A percentile compares a stretch with the other conserved stretches of the same genome.
These are phyloP conservation scores for Lottia scabra DNA, from an alignment of 2,888 invertebrate species.

Conservation along the genomic window DNA sequence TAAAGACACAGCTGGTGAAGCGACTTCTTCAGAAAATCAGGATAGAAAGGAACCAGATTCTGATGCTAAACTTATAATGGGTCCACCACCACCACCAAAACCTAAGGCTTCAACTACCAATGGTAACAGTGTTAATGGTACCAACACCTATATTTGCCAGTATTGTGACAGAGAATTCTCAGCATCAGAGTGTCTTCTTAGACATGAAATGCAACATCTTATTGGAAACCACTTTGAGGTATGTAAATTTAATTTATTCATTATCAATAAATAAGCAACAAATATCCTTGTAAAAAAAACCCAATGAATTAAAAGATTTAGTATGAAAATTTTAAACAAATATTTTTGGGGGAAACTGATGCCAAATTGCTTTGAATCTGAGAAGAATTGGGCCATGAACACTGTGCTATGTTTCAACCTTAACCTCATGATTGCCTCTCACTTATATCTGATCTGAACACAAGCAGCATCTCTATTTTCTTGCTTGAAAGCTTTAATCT, in stretches of 20 bases:
- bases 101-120: not conserved
- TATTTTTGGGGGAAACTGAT: too few relatives aligned
- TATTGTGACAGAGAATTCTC: conserved; percentile 63
- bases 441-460: too few relatives aligned
- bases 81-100: not conserved
- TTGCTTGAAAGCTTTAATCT: too few relatives aligned
- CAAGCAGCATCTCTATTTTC: too few relatives aligned
- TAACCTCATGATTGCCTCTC: too few relatives aligned
- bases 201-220: conserved; percentile 64
- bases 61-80: not conserved
- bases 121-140: conserved; percentile 7
- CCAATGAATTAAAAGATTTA: too few relatives aligned
- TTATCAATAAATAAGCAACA: too few relatives aligned
- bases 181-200: conserved; percentile 50
- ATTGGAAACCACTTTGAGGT: conserved; percentile 63
- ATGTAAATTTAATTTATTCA: conserved; percentile 16
- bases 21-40: conserved; percentile 6
- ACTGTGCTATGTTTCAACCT: too few relatives aligned
- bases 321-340: too few relatives aligned
- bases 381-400: too few relatives aligned
- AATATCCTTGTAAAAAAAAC: too few relatives aligned
- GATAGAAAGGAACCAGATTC: not conserved
- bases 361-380: too few relatives aligned
- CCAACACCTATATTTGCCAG: conserved; percentile 51
- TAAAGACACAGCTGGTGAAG: not conserved